A percentile compares a stretch with the other conserved stretches of the same genome.
These are phyloP conservation scores for Bimastos eiseni DNA, from an alignment of 2,888 invertebrate species.

Conservation along the genomic window DNA sequence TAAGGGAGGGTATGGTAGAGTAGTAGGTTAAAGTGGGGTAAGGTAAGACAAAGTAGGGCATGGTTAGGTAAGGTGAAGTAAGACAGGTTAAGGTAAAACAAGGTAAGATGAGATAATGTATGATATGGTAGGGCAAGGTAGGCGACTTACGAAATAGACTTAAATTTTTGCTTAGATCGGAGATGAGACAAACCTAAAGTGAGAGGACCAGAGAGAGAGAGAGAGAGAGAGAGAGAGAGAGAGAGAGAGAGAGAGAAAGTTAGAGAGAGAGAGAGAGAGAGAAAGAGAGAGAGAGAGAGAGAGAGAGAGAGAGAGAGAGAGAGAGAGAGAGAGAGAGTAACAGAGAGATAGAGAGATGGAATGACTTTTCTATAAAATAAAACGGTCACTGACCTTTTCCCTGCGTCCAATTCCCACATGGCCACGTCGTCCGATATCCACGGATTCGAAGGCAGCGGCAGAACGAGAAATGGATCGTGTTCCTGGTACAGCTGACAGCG, in stretches of 20 bases:
- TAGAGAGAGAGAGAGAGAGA: neutral
- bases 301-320: no score
- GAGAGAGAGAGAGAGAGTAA: no score
- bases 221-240: neutral
- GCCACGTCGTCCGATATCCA: conserved; percentile 92
- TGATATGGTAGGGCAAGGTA: no score
- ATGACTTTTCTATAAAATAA: neutral
- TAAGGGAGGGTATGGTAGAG: no score
- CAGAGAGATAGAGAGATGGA: neutral
- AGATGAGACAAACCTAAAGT: no score
- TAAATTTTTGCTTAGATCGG: no score
- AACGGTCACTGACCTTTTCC: neutral
- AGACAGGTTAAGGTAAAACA: no score
- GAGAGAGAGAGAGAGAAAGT: neutral
- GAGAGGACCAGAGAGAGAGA: neutral
- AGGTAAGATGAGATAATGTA: no score
- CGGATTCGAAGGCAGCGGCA: conserved; percentile 91
- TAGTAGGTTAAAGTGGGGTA: neutral
- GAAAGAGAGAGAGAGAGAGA: no score
- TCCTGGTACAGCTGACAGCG: conserved; percentile 89
- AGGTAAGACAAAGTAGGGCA: neutral
- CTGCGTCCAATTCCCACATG: conserved; percentile 71
- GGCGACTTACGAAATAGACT: no score
- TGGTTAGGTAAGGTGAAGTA: no score
- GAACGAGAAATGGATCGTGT: conserved; percentile 87